These are phyloP conservation scores for Callimorpha dominula DNA, from an alignment of 2,888 invertebrate genomes.

Conservation along the genomic window DNA sequence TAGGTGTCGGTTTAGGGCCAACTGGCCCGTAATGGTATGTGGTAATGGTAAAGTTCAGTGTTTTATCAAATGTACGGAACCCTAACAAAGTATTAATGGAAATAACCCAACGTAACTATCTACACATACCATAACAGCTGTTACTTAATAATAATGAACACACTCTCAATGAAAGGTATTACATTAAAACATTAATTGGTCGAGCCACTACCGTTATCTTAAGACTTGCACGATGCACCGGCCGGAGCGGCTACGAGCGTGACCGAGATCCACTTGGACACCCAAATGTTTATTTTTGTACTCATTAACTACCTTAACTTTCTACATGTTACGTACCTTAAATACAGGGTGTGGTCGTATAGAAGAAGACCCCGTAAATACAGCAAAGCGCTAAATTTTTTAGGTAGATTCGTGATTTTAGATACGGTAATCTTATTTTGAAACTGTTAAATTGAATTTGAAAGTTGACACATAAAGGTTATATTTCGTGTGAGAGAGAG, in stretches of 20 bases:
- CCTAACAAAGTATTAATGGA: not conserved
- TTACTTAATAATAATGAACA: not conserved
- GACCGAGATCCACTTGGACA: conserved; percentile 53
- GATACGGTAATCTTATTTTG: no score
- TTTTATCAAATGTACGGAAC: not conserved
- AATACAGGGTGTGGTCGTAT: not conserved
- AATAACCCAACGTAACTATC: not conserved
- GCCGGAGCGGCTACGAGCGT: conserved; percentile 36
- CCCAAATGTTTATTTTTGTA: conserved; percentile 60
- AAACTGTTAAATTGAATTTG: no score
- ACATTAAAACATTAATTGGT: conserved; percentile 58
- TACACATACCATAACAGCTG: not conserved
- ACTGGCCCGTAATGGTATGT: no score
- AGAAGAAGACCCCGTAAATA: no score
- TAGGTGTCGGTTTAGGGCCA: no score
- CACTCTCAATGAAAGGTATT: conserved; percentile 6
- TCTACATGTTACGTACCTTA: conserved; percentile 36
- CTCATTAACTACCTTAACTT: conserved; percentile 57
- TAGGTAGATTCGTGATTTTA: no score
- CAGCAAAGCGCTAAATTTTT: no score
- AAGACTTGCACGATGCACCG: conserved; percentile 34
- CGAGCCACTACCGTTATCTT: conserved; percentile 57
- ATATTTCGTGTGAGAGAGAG: no score
- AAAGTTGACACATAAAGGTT: no score
- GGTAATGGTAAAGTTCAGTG: no score